phyloP scores from a whole-genome alignment of 2,888 invertebrate genomes.

The Cheilosia soror region DNA sequence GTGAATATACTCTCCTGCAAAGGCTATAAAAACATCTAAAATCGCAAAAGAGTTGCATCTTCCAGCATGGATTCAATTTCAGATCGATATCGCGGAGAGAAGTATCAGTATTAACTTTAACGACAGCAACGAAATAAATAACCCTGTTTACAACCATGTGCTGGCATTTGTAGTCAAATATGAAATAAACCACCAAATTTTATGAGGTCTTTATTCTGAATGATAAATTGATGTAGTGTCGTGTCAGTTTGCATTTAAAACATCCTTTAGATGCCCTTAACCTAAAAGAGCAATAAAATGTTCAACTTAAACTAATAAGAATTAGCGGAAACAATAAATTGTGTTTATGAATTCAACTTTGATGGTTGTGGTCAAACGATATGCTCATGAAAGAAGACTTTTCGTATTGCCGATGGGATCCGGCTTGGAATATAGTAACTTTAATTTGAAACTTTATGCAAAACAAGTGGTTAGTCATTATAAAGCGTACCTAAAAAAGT shows the following conservation, averaged over 20 bases:
- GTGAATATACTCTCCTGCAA: no score
- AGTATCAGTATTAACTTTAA: not conserved
- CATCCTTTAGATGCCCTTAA: no score
- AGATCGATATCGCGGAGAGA: not conserved
- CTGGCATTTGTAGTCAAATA: not conserved
- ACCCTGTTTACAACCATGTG: not conserved
- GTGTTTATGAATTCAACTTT: not conserved
- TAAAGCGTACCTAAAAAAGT: no score
- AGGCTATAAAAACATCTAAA: no score
- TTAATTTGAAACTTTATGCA: no score
- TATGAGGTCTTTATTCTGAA: constrained; percentile 9
- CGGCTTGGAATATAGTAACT: no score
- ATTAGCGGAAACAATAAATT: constrained; percentile 1
- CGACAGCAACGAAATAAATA: not conserved
- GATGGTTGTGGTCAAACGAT: not conserved
- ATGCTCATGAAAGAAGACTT: no score
- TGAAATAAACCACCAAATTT: not conserved
- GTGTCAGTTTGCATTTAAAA: not conserved
- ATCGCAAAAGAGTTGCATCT: no score
- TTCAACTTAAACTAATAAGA: constrained; percentile 1
- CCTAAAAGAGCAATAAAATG: not conserved
- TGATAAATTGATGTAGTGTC: not conserved
- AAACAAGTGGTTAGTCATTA: no score
- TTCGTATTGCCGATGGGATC: no score
- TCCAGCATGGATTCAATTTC: not conserved